These are phyloP conservation scores for Pristiophorus japonicus DNA, from an alignment of 2,113 vertebrate genomes.

Conservation along the genomic window DNA sequence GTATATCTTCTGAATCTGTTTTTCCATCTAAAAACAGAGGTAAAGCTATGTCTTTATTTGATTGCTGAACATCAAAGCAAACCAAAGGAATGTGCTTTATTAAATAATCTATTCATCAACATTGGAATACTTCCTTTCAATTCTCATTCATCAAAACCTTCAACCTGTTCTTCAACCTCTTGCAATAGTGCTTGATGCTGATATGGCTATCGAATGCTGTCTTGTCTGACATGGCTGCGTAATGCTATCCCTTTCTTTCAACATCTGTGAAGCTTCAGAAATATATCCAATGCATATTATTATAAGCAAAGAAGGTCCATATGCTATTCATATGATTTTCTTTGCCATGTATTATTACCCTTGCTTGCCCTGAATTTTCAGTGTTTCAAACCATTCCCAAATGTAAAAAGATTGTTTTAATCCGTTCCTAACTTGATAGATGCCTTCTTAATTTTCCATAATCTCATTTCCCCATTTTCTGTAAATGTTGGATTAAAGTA, in stretches of 20 bases:
- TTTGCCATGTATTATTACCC: background rate
- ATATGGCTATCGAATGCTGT: background rate
- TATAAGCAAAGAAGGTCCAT: background rate
- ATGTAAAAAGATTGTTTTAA: background rate
- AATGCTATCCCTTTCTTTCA: background rate
- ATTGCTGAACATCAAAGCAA: background rate
- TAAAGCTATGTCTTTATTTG: background rate
- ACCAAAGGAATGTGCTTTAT: background rate
- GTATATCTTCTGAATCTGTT: background rate
- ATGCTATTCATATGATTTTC: background rate
- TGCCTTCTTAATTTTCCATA: background rate
- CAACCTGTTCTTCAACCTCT: background rate
- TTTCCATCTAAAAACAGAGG: background rate
- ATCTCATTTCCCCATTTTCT: background rate
- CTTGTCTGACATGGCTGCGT: too few species aligned
- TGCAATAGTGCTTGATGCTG: background rate
- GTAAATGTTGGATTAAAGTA: background rate
- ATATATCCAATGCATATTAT: background rate
- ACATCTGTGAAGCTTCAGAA: background rate
- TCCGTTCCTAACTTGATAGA: background rate
- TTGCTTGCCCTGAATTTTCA: background rate
- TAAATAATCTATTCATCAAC: background rate
- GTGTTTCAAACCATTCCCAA: background rate
- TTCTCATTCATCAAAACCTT: background rate
- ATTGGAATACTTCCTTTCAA: background rate